These are phyloP conservation scores for Drosophila repletoides DNA, from an alignment of 1,140 invertebrate genomes.

Conservation along the genomic window DNA sequence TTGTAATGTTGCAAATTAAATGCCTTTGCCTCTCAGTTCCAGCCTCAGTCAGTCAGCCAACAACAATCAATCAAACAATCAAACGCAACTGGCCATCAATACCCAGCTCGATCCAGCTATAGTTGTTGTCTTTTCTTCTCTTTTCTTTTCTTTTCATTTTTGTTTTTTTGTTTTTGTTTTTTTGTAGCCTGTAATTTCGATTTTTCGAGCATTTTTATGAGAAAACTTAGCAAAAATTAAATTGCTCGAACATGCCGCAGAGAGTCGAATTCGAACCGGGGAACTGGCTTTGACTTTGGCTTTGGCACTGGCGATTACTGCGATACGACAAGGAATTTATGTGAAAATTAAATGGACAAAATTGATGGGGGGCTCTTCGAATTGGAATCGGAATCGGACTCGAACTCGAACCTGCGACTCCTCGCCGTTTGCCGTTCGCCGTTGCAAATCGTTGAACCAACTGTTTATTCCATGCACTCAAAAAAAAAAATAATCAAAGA, in stretches of 20 bases:
- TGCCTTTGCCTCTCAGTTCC: slow-evolving; percentile 56
- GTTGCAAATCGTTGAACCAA: slow-evolving; percentile 18
- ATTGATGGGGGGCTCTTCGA: slow-evolving; percentile 47
- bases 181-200: slow-evolving; percentile 69
- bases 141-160: slow-evolving; percentile 12
- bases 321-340: slow-evolving; percentile 75
- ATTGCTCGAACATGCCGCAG: slow-evolving; percentile 68
- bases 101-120: slow-evolving; percentile 4
- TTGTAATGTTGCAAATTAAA: slow-evolving; percentile 81
- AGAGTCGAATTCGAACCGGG: neutral
- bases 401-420: too few relatives aligned
- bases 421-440: neutral
- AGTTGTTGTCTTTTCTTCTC: slow-evolving; percentile 23
- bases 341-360: slow-evolving; percentile 70
- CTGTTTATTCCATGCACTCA: slow-evolving; percentile 2
- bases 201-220: slow-evolving; percentile 76
- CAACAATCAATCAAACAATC: slow-evolving; percentile 72
- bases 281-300: too few relatives aligned
- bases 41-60: slow-evolving; percentile 10
- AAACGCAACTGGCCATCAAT: slow-evolving; percentile 71
- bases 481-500: too few relatives aligned
- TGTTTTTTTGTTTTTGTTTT: slow-evolving; percentile 18
- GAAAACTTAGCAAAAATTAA: slow-evolving; percentile 79
- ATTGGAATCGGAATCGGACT: too few relatives aligned
- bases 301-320: slow-evolving; percentile 46